Base-by-base conservation (phyloP, 2,888 invertebrate species). In the Ceraclea dissimilis region DNA sequence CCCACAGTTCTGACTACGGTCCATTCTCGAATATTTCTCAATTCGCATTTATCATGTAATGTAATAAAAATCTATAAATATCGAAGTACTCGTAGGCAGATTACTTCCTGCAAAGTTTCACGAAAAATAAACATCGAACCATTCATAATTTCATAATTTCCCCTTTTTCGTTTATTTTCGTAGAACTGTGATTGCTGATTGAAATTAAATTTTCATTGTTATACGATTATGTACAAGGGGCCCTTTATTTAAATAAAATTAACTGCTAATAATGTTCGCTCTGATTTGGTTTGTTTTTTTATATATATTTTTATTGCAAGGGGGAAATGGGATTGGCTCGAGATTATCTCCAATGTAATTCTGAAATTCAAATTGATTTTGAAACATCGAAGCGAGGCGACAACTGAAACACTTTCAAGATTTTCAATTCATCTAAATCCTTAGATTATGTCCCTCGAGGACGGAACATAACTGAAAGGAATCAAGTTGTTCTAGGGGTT, bases 241-340 rank as follows among this genome's bases (percentile, higher is more conserved):
- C 39, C 16, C 39, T 39, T 39, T 39, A 39, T 39, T 39, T 39
- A 39, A 39, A 39, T n/a, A 39, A 39, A 39, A 39, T 39, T 39
- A 39, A 39, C 39, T n/a, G 39, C 39, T 39, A 39, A 39, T 39
- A 31, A 31, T 31, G 13, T 39, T 39, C 39, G 16, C 2, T 8
- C 16, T 39, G 16, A 39, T 39, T 39, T 39, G 16, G 39, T 39
- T 5, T 13, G n/a, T 39, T 39, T 8, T n/a, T 8, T 13, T n/a
- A 39, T 39, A 8, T 13, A 26, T 26, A 6, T 26, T 26, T 26
- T 26, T 10, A 10, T 26, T 26, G 10, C 26, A 39, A 39, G 13
- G 39, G n/a, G 39, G 13, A 39, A 39, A 39, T 39, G 39, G 39
- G 13, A 39, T 39, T 39, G 39, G 16, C 13, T 4, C 13, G 16